Base-by-base conservation (phyloP, 2,888 invertebrate species). In the Orthosia cruda region DNA sequence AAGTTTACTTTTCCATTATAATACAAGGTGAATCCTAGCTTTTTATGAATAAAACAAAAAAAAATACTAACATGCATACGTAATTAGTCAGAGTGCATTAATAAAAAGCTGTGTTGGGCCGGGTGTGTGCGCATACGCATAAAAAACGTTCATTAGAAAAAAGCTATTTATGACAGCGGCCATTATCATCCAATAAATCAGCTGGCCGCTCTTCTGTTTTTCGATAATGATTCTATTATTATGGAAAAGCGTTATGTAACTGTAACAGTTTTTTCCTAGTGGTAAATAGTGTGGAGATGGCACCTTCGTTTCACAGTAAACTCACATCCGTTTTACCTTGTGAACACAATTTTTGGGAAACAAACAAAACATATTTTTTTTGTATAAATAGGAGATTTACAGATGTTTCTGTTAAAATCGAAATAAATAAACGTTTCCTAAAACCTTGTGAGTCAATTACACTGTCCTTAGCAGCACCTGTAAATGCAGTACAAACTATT, bases 161-260 rank as follows among this genome's bases (percentile, higher is more conserved):
- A 96, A 96, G 93, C 95, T 96, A 96, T 96, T 96, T 96, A 96
- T 96, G 96, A 96, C 96, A 96, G 96, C 92, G 94, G 88, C 96
- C 93, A 96, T 96, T 96, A 96, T 96, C 96, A 94, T 96, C 95
- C 92, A 96, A 96, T 96, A 96, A 96, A 96, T 96, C 96, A 96
- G 96, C 96, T 96, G 96, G 94, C 96, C 96, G 94, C 96, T 96
- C 96, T 96, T 96, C 96, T 96, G 96, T 96, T 96, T 91, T 96
- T 96, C 96, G 94, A 96, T 96, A 96, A 96, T 96, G 96, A 96
- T 96, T 96, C 96, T 96, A 96, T 96, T 96, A 96, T 96, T 96
- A 96, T 95, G 96, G 96, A 95, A 96, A 96, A 96, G 95, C 96
- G 96, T 96, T 96, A 95, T 95, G 95, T 96, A 96, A 96, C 96